Evolutionary conservation across 2,113 vertebrate species (phyloP).

Genomic region (Pluvianellus socialis): DNA sequence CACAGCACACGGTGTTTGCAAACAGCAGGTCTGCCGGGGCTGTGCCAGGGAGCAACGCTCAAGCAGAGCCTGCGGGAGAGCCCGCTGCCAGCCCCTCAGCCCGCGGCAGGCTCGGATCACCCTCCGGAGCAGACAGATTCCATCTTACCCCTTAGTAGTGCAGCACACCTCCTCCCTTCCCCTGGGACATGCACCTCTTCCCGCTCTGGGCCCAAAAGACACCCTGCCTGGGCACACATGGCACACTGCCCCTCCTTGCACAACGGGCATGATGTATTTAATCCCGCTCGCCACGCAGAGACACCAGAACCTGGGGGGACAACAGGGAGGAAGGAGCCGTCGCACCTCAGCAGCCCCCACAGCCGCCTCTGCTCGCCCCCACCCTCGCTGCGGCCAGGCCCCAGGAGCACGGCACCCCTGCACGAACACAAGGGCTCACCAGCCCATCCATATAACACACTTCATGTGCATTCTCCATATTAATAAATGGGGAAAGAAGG

Average conservation of each 20-base stretch:
- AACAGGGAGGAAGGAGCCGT: not conserved
- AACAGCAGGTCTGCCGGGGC: not conserved
- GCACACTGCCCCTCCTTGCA: fast-evolving
- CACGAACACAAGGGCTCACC: not conserved
- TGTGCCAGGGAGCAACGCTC: fast-evolving
- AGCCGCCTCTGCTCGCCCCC: too few species aligned
- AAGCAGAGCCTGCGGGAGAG: not conserved
- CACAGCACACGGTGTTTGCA: not conserved
- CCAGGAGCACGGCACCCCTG: not conserved
- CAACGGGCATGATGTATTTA: fast-evolving
- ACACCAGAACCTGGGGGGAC: not conserved
- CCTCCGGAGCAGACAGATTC: not conserved
- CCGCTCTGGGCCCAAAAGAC: not conserved
- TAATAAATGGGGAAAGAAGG: slow-evolving; percentile 79
- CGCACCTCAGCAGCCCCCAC: not conserved
- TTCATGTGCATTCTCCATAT: slow-evolving; percentile 66
- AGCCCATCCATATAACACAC: slow-evolving; percentile 53
- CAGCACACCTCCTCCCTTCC: not conserved
- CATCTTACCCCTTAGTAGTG: not conserved
- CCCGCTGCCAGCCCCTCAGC: fast-evolving
- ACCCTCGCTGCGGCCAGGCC: fast-evolving
- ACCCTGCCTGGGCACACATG: fast-evolving
- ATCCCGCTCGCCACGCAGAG: not conserved
- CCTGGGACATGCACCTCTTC: not conserved
- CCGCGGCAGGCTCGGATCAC: fast-evolving